A percentile compares a stretch with the other conserved stretches of the same genome.
These are phyloP conservation scores for Sabellastarte sp. DNA, from an alignment of 2,888 invertebrate genomes.

Conservation along the genomic window DNA sequence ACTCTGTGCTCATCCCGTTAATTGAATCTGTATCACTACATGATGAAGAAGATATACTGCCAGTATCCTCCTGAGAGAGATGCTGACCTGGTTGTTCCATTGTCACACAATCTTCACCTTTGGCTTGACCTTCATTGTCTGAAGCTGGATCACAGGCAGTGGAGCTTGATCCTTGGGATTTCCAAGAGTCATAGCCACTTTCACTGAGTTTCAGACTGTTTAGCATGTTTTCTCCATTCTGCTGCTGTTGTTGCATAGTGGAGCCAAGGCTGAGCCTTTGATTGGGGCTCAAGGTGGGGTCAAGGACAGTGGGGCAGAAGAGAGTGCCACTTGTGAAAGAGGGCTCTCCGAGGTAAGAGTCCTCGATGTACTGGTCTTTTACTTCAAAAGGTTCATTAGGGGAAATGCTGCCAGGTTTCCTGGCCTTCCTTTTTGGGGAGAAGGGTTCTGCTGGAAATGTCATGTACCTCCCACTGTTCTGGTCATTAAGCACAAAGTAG, in stretches of 20 bases:
- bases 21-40: neutral
- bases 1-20: neutral
- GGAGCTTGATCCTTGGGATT: neutral
- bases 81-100: no score
- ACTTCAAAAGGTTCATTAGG: neutral
- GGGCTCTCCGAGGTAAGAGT: neutral
- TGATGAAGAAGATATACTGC: neutral
- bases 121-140: no score
- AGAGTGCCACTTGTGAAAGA: neutral
- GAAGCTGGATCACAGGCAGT: neutral
- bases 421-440: neutral
- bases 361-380: slow-evolving; percentile 1
- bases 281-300: neutral
- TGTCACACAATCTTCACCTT: no score
- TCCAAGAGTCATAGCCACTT: slow-evolving; percentile 5
- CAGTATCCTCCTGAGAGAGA: neutral
- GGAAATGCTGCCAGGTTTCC: neutral
- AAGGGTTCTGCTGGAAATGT: neutral
- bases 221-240: neutral
- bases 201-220: neutral
- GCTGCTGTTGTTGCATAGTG: neutral
- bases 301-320: neutral
- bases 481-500: neutral
- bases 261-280: neutral
- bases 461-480: neutral